Base-by-base conservation (phyloP, 92 coral and sea anemone species). In the Chrysogorgia sp. region DNA sequence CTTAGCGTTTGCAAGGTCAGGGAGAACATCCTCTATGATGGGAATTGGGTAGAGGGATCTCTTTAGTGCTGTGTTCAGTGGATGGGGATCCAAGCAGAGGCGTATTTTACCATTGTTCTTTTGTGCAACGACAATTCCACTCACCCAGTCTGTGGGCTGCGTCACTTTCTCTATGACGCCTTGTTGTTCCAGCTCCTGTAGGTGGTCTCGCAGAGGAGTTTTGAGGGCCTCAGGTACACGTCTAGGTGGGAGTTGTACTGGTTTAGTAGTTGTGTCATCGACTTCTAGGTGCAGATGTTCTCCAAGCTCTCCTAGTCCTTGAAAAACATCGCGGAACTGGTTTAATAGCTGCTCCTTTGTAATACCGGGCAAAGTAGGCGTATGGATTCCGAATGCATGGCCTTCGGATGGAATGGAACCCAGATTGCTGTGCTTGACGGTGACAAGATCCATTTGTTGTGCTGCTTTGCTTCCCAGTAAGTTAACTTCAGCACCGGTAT, bases 71-170 rank as follows among this genome's bases (percentile, higher is more conserved):
- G 49, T 71, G 49, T 71, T 71, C 7, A 71, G 34, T 10, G 79
- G 59, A n/a, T 28, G 61, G 31, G 64, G 79, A 21, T 71, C 63
- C 7, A 71, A 43, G 30, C 79, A 40, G 10, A 71, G 63, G 13
- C 79, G 34, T 17, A 71, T 49, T 29, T 49, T 71, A 23, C 79
- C 64, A 26, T 71, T 53, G 41, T 14, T 29, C 29, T 53, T 74
- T 20, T 10, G 22, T 19, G 35, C 32, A 15, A 74, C 79, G 7
- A 74, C 66, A 29, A 30, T 35, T 33, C 21, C 35, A 22, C 79
- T 74, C 49, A 74, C 79, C 66, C 79, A 74, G 21, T 74, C 79
- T 33, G 79, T 74, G 1, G 79, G 79, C 15, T 56, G 21, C 3
- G 17, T 60, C 1, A 74, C 79, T 56, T 56, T 37, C 26, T 74